A percentile compares a stretch with the other conserved stretches of the same genome.
These are phyloP conservation scores for Scolopax bukidnonensis DNA, from an alignment of 2,797 vertebrate species.

Conservation along the genomic window DNA sequence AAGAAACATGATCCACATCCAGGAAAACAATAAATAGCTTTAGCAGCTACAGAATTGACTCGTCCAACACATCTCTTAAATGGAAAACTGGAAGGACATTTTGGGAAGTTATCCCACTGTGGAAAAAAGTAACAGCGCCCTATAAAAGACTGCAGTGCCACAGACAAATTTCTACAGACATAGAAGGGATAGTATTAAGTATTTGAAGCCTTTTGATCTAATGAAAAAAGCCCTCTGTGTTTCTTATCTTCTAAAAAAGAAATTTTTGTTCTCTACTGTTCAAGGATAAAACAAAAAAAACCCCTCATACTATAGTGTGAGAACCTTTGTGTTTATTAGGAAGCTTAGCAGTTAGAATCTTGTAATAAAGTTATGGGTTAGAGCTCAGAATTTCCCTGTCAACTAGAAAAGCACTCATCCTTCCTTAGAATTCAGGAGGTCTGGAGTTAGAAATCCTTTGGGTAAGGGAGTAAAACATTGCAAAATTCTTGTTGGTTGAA, in stretches of 20 bases:
- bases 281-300: neutral
- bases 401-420: neutral
- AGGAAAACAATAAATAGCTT: constrained; percentile 36
- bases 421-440: neutral
- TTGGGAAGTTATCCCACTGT: neutral
- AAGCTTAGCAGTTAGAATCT: neutral
- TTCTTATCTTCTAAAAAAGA: neutral
- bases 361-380: neutral
- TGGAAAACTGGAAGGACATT: constrained; percentile 11
- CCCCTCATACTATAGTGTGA: neutral
- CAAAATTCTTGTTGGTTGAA: neutral
- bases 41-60: neutral
- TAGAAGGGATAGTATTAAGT: neutral
- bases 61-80: neutral
- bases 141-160: neutral
- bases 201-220: neutral
- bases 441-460: neutral
- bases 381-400: neutral
- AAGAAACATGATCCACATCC: neutral
- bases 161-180: neutral
- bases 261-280: neutral
- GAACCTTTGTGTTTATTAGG: neutral
- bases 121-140: neutral
- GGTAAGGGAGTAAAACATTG: neutral
- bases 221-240: neutral